Evolutionary conservation across 2,888 invertebrate species (phyloP), one percentile per base, ranked within the genome.

Genomic region (Drosophila leonis): DNA sequence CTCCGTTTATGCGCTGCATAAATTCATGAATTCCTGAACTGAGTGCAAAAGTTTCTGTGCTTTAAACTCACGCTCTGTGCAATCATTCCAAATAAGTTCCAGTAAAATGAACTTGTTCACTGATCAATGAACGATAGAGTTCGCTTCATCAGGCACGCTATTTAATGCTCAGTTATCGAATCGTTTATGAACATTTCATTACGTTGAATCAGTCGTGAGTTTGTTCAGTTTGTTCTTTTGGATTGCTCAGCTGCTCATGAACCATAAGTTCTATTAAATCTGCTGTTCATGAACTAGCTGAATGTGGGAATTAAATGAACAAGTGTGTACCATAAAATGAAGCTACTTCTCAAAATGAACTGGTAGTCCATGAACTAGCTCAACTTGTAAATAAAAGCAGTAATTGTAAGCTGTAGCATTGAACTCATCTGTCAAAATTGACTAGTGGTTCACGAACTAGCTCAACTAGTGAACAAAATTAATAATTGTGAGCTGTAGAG

Each of bases 1-100:
- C 9, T 18, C 15, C 18, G 68, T 62, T 78, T 62, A 79, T 82
- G 59, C 49, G 35, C n/a, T 3, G 42, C 15, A 20, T 8, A 42
- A 65, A 39, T 51, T 57, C 27, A 48, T 12, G 59, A 51, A 51
- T 48, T 54, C 5, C 10, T 24, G 4, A 37, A 6, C 18, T 9
- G 15, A 52, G 15, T 31, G 27, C 18, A 7, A 39, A 52, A 15
- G 4, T 51, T 51, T 18, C 13, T 1, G 1, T 0, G 4, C 33
- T 33, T 20, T 49, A 49, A 49, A 49, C 12, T 1, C 20, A 20
- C 18, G 2, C 7, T 7, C 2, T 27, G 10, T 39, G 54, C 24
- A 2, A 3, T 6, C 15, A 29, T n/a, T n/a, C 0, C 15, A 4
- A 37, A 52, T 20, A 15, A 15, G n/a, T 33, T 49, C 13, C 18